phyloP scores from a whole-genome alignment of 2,113 vertebrate genomes.

The Centropristis striata region DNA sequence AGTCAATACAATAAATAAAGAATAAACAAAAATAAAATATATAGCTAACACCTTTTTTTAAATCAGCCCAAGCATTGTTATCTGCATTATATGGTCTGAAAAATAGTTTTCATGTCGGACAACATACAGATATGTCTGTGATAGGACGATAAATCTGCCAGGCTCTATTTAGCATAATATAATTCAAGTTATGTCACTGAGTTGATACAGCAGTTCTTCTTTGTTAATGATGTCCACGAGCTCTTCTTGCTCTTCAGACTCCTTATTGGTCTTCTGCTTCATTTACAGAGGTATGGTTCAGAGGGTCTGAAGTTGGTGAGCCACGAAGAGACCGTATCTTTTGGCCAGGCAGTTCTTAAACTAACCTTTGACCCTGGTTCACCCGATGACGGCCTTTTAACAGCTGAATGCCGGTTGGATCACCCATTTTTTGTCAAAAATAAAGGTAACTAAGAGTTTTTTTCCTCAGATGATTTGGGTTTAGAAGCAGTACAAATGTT shows the following conservation, averaged over 20 bases:
- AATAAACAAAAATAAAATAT: too few relatives aligned
- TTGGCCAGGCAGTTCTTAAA: slow-evolving; percentile 94
- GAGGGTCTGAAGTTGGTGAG: slow-evolving; percentile 94
- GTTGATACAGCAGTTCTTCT: not conserved
- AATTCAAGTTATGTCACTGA: not conserved
- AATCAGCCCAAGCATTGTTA: not conserved
- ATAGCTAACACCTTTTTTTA: too few relatives aligned
- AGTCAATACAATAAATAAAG: too few relatives aligned
- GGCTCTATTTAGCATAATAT: not conserved
- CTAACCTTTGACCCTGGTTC: slow-evolving; percentile 98
- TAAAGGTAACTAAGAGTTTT: slow-evolving; percentile 89
- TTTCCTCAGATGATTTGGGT: not conserved
- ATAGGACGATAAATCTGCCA: too few relatives aligned
- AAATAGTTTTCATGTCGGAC: too few relatives aligned
- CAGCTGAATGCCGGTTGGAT: slow-evolving; percentile 95
- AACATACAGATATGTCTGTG: too few relatives aligned
- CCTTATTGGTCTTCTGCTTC: slow-evolving; percentile 14
- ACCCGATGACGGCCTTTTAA: slow-evolving; percentile 90
- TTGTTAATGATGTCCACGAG: not conserved
- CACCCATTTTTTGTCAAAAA: slow-evolving; percentile 99
- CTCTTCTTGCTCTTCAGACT: not conserved
- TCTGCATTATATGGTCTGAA: too few relatives aligned
- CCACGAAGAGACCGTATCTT: slow-evolving; percentile 95
- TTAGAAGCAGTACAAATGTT: not conserved
- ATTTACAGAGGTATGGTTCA: slow-evolving; percentile 90